Evolutionary conservation across 2,797 vertebrate genomes (phyloP), one percentile per base, ranked within the genome.

Genomic region (Lithobates pipiens): DNA sequence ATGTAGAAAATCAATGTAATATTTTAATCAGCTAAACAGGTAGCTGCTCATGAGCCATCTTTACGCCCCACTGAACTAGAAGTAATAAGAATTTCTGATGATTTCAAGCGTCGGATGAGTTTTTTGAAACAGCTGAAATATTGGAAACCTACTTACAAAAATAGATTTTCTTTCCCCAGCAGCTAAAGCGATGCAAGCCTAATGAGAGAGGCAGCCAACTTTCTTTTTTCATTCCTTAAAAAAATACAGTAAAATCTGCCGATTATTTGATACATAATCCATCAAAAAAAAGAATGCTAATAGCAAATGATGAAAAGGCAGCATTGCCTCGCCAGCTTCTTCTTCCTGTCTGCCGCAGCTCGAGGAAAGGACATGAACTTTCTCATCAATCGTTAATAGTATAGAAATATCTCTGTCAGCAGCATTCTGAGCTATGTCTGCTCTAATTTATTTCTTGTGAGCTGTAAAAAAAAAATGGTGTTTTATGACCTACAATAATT

Each of bases 301-400:
- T 23, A 23, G 21, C 61, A 44, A 74, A 36, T 44, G 39, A 74
- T 74, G 36, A 74, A 74, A 74, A 46, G 39, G 23, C 29, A 75
- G n/a, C 25, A 50, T 42, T 10, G 11, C 13, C 23, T 39, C 50
- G 50, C 50, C 50, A 25, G 75, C 39, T 34, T 79, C 23, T 69
- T 23, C 73, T 50, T 68, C 63, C 6, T 50, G 23, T 69, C 65
- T 50, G 61, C 42, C 5, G 44, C 25, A 27, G 36, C 36, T 67
- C 29, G 46, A 61, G 67, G 25, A 77, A 69, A 79, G 63, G 65
- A 79, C 77, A 46, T 69, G 63, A 79, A 79, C 77, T 79, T 50
- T 39, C 36, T 79, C 63, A 79, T 79, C 63, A 79, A 79, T 67
- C 63, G 23, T 67, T 79, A 79, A 44, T 68, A 39, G 42, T 69